phyloP scores from a whole-genome alignment of 2,797 vertebrate genomes.

The Argyrosomus regius region DNA sequence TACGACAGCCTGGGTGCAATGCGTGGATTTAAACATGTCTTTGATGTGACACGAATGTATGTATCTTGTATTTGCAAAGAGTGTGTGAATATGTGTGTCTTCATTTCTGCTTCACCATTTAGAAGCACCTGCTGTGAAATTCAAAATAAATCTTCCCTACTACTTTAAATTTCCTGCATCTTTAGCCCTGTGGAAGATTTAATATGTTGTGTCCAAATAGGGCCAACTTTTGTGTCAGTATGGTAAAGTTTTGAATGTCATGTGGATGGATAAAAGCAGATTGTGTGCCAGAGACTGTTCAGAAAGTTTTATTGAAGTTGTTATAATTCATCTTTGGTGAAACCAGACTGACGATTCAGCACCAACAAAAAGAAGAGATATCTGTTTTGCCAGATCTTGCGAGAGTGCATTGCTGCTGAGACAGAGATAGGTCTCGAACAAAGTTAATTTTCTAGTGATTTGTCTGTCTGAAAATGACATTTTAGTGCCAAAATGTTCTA shows the following conservation, averaged over 20 bases:
- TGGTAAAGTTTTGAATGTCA: neutral
- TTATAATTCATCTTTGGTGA: too few relatives aligned
- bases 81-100: slow-evolving; percentile 19
- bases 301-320: too few relatives aligned
- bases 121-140: neutral
- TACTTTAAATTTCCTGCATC: neutral
- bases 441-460: too few relatives aligned
- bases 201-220: neutral
- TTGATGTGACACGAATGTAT: slow-evolving; percentile 66
- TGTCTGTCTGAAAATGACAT: too few relatives aligned
- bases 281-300: too few relatives aligned
- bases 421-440: too few relatives aligned
- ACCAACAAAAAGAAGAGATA: too few relatives aligned
- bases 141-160: neutral
- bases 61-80: slow-evolving; percentile 15
- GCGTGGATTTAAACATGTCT: slow-evolving; percentile 61
- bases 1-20: slow-evolving; percentile 34
- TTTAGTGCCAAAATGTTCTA: too few relatives aligned
- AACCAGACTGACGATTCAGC: too few relatives aligned
- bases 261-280: too few relatives aligned
- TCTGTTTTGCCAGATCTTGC: too few relatives aligned
- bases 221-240: slow-evolving; percentile 4
- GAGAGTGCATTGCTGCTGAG: too few relatives aligned
- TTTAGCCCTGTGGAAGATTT: neutral
- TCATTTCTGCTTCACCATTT: slow-evolving; percentile 20